These are phyloP conservation scores for Coenobita brevimanus DNA, from an alignment of 1,140 invertebrate genomes.

Conservation along the genomic window DNA sequence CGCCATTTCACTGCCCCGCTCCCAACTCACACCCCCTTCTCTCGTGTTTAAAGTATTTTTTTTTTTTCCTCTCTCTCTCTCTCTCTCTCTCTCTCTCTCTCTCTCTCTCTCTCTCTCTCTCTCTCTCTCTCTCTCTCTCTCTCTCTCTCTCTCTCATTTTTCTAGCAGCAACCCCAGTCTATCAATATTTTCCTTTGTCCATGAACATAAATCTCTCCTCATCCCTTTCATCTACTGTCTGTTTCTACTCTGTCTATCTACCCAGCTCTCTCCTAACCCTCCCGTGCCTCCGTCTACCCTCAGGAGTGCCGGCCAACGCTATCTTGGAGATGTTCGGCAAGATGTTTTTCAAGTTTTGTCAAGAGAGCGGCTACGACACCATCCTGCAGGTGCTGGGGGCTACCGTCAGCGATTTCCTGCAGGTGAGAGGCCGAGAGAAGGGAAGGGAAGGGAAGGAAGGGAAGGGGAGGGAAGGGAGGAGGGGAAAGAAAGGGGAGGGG, in stretches of 20 bases:
- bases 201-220: too few species aligned
- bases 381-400: constrained; percentile 93
- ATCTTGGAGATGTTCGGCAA: constrained; percentile 95
- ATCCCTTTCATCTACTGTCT: too few species aligned
- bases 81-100: constrained; percentile 21
- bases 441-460: neutral
- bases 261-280: too few species aligned
- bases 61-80: neutral
- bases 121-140: constrained; percentile 25
- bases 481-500: neutral
- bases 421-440: constrained; percentile 77
- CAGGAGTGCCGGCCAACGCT: constrained; percentile 91
- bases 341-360: constrained; percentile 95
- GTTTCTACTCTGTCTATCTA: too few species aligned
- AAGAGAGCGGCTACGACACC: constrained; percentile 94
- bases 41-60: neutral
- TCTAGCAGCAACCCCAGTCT: neutral
- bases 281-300: constrained; percentile 66
- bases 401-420: constrained; percentile 92
- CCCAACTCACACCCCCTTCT: too few species aligned
- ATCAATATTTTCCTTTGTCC: neutral
- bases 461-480: neutral
- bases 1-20: too few species aligned
- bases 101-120: constrained; percentile 34
- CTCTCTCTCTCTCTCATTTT: neutral